Evolutionary conservation across 2,888 invertebrate species (phyloP).

Genomic region (Tenthredo distinguenda): DNA sequence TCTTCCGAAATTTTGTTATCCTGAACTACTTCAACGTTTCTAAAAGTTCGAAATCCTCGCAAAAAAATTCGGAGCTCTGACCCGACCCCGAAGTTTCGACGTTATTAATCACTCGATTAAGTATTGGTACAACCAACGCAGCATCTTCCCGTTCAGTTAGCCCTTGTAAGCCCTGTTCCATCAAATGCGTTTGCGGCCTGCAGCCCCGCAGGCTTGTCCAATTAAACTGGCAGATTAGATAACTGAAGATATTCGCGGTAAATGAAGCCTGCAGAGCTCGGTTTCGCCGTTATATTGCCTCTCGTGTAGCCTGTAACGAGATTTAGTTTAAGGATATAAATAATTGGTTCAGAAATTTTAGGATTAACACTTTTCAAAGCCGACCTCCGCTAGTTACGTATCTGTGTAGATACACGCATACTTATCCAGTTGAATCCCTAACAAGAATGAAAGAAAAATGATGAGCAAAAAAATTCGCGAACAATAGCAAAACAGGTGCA

Average conservation of each 20-base stretch:
- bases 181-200: slow-evolving; percentile 9
- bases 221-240: slow-evolving; percentile 43
- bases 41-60: too few species aligned
- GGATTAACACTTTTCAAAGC: not conserved
- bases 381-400: not conserved
- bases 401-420: not conserved
- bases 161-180: not conserved
- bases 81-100: not conserved
- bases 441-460: not conserved
- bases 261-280: slow-evolving; percentile 7
- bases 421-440: not conserved
- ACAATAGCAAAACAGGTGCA: not conserved
- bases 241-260: slow-evolving; percentile 34
- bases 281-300: not conserved
- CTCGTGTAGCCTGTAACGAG: not conserved
- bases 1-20: too few species aligned
- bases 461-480: not conserved
- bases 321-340: not conserved
- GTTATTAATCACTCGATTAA: not conserved
- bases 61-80: too few species aligned
- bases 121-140: not conserved
- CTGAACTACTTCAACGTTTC: too few species aligned
- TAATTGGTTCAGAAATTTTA: not conserved
- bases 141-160: not conserved
- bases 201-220: slow-evolving; percentile 28